phyloP scores from a whole-genome alignment of 2,113 vertebrate species.

The Carassius gibelio region DNA sequence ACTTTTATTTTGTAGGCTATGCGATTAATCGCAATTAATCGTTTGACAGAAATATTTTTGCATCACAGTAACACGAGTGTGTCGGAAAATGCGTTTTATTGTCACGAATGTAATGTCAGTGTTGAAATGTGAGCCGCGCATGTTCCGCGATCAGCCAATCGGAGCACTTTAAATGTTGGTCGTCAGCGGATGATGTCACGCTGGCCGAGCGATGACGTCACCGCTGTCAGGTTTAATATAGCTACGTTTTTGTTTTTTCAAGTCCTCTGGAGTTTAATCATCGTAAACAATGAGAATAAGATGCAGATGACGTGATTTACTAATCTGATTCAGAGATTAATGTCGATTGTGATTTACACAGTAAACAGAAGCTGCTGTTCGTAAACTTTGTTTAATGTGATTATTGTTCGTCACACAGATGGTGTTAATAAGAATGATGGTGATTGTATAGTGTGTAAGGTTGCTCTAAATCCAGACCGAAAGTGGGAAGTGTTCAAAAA shows the following conservation, averaged over 20 bases:
- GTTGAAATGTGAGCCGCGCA: not conserved
- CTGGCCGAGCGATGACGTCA: not conserved
- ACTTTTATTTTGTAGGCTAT: no score
- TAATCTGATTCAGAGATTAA: constrained; percentile 36
- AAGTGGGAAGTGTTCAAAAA: no score
- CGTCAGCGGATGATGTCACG: constrained; percentile 24
- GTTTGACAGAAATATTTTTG: not conserved
- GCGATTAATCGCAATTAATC: no score
- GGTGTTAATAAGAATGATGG: no score
- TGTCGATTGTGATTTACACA: constrained; percentile 28
- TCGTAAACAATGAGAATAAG: constrained; percentile 26
- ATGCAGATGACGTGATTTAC: constrained; percentile 22
- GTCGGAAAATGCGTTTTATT: not conserved
- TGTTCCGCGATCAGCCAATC: constrained; percentile 27
- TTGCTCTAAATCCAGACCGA: no score
- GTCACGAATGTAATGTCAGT: not conserved
- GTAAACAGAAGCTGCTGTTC: constrained; percentile 45
- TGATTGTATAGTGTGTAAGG: no score
- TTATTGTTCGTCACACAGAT: not conserved
- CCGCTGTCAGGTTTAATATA: no score
- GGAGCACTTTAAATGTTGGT: constrained; percentile 53
- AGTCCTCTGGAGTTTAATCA: not conserved
- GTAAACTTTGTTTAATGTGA: not conserved
- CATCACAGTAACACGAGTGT: not conserved
- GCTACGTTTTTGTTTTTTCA: no score